Conservation (phyloP, 2,888 invertebrate species). For the Amphiduros pacificus region DNA sequence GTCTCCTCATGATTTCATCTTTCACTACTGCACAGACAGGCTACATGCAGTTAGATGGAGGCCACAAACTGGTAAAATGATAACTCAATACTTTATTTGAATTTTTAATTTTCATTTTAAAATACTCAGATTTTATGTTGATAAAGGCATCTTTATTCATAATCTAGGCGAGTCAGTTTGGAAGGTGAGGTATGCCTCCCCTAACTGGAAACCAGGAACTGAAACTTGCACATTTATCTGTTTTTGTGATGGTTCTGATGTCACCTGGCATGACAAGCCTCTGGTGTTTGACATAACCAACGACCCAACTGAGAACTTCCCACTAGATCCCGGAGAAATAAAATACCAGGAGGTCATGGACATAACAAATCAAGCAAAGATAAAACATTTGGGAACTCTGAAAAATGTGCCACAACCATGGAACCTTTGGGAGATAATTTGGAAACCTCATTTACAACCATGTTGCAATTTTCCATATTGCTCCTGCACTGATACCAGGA, state of each 20-base stretch:
- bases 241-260: conserved; percentile 41
- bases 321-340: conserved; percentile 47
- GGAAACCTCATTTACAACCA: conserved; percentile 54
- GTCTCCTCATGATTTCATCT: conserved; percentile 48
- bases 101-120: too few relatives aligned
- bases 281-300: conserved; percentile 58
- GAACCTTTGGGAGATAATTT: conserved; percentile 38
- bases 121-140: neutral
- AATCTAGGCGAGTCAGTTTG: conserved; percentile 35
- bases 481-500: conserved; percentile 44
- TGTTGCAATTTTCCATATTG: conserved; percentile 57
- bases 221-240: conserved; percentile 44
- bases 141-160: neutral
- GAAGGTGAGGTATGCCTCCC: conserved; percentile 53
- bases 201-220: conserved; percentile 46
- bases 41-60: conserved; percentile 45
- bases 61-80: conserved; percentile 27
- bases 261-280: conserved; percentile 57
- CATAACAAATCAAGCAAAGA: too few relatives aligned
- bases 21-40: conserved; percentile 55
- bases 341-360: too few relatives aligned
- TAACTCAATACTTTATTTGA: too few relatives aligned
- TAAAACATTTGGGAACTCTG: conserved; percentile 38
- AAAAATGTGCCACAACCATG: conserved; percentile 40
- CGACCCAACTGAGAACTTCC: conserved; percentile 60